Conservation (phyloP, 2,113 vertebrate species). For the Sterrhoptilus dennistouni region DNA sequence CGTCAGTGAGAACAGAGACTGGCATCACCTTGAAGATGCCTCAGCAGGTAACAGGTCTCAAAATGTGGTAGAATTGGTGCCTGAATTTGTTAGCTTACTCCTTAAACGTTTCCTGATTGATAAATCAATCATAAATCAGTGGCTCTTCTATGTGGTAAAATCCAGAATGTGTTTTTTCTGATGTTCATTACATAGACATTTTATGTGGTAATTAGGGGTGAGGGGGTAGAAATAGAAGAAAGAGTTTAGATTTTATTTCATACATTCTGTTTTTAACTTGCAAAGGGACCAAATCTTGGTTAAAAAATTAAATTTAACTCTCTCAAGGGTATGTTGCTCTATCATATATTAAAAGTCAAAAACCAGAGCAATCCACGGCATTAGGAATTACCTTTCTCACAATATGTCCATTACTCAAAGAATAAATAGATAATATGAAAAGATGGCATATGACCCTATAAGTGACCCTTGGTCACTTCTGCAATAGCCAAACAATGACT, state of each 20-base stretch:
- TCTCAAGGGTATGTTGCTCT: not conserved
- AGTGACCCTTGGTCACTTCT: not conserved
- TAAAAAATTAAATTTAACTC: not conserved
- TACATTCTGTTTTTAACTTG: not conserved
- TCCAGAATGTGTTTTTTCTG: not conserved
- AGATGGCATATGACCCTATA: not conserved
- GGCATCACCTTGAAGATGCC: constrained; percentile 95
- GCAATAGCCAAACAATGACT: not conserved
- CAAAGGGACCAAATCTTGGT: not conserved
- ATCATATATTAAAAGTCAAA: not conserved
- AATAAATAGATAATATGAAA: not conserved
- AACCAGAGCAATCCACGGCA: not conserved
- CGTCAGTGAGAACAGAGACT: constrained; percentile 95
- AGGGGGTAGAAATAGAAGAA: not conserved
- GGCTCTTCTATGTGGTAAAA: not conserved
- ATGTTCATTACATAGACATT: not conserved
- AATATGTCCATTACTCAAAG: not conserved
- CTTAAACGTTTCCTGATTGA: not conserved
- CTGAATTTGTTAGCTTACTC: not conserved
- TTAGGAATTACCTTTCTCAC: not conserved
- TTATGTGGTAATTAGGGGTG: not conserved
- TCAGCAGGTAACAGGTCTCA: constrained; percentile 84
- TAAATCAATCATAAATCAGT: not conserved
- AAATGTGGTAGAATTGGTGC: not conserved
- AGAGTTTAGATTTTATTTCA: not conserved